These are phyloP conservation scores for Phocoena phocoena DNA, from an alignment of 2,113 vertebrate species.

Conservation along the genomic window DNA sequence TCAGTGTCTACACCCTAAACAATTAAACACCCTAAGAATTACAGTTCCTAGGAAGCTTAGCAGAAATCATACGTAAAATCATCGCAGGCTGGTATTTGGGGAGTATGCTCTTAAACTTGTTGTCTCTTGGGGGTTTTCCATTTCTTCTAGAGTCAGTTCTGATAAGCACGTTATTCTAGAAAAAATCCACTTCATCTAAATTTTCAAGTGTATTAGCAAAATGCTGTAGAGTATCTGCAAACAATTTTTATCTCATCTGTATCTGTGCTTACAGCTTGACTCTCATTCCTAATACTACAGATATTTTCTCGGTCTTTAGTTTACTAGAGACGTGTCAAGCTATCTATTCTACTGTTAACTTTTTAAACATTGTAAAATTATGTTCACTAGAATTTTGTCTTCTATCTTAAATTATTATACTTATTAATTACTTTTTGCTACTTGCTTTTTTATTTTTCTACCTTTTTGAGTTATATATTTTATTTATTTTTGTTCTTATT, in stretches of 20 bases:
- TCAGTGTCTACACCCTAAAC: background rate
- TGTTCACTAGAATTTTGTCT: background rate
- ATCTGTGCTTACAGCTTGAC: background rate
- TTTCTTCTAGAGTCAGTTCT: background rate
- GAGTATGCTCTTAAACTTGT: background rate
- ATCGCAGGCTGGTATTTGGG: background rate
- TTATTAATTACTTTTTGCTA: background rate
- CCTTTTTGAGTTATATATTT: background rate
- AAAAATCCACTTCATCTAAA: background rate
- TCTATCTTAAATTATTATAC: background rate
- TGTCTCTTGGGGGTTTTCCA: background rate
- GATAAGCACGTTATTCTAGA: background rate
- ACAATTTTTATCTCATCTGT: background rate
- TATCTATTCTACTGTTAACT: background rate
- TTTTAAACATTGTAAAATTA: background rate
- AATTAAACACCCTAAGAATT: background rate
- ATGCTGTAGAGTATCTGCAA: background rate
- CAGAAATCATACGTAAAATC: background rate
- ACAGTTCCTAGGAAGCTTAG: background rate
- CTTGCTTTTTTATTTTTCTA: background rate
- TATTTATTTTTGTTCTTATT: background rate
- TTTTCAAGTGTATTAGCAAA: background rate
- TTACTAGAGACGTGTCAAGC: background rate
- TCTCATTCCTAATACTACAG: background rate
- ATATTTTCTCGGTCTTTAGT: background rate